These are phyloP conservation scores for Lates japonicus DNA, from an alignment of 2,797 vertebrate species.

Conservation along the genomic window DNA sequence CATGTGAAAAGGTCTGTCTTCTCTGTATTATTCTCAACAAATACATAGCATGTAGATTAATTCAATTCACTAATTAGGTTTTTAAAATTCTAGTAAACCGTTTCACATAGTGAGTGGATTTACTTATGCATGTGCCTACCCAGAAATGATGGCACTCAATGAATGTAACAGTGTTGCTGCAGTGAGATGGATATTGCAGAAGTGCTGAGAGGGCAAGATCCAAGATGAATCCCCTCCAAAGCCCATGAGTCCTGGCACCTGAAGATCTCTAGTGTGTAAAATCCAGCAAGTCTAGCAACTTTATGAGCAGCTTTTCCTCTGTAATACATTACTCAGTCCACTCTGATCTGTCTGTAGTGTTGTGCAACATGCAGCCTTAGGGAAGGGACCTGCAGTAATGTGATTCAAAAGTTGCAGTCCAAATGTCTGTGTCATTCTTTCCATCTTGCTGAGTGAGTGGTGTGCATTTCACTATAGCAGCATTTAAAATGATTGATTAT, in stretches of 20 bases:
- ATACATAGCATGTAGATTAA: background rate
- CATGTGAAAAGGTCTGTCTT: slow-evolving; percentile 10
- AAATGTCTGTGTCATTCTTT: slow-evolving; percentile 41
- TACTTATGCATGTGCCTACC: background rate
- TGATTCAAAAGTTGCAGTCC: slow-evolving; percentile 26
- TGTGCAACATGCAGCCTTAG: slow-evolving; percentile 47
- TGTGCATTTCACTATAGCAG: background rate
- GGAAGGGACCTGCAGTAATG: slow-evolving; percentile 34
- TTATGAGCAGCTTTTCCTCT: slow-evolving; percentile 54
- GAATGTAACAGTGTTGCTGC: slow-evolving; percentile 34
- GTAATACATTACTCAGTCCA: slow-evolving; percentile 63
- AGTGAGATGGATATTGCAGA: slow-evolving; percentile 43
- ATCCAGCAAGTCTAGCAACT: slow-evolving; percentile 72
- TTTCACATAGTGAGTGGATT: slow-evolving; percentile 25
- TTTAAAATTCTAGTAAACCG: slow-evolving; percentile 20
- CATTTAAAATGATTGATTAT: background rate
- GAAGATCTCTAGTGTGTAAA: slow-evolving; percentile 64
- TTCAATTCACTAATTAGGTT: background rate
- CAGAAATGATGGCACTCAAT: slow-evolving; percentile 24
- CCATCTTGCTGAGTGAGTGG: background rate
- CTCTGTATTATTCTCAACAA: background rate
- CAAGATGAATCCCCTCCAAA: slow-evolving; percentile 64
- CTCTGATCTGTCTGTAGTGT: slow-evolving; percentile 38
- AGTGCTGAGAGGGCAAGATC: slow-evolving; percentile 70
- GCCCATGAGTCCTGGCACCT: slow-evolving; percentile 64